Evolutionary conservation across 1,140 invertebrate species (phyloP).

Genomic region (Macrobrachium rosenbergii): DNA sequence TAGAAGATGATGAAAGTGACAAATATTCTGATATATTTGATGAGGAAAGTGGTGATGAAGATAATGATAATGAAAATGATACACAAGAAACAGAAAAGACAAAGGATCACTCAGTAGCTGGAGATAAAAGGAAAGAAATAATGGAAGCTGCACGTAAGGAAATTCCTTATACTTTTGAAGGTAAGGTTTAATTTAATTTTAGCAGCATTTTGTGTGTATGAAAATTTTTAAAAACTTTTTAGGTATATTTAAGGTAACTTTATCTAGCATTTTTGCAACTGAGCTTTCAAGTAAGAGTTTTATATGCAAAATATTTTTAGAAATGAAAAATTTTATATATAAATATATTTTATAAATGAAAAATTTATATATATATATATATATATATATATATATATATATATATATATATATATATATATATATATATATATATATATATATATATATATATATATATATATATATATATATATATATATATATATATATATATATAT

Average conservation of each 20-base stretch:
- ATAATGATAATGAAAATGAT: slow-evolving; percentile 44
- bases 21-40: slow-evolving; percentile 29
- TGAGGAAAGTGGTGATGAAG: slow-evolving; percentile 53
- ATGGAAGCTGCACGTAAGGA: slow-evolving; percentile 77
- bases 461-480: no score
- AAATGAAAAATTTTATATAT: no score
- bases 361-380: background rate
- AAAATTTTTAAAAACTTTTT: no score
- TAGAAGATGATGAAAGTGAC: slow-evolving; percentile 26
- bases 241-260: no score
- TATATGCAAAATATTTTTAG: no score
- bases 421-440: no score
- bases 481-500: no score
- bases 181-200: slow-evolving; percentile 65
- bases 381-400: no score
- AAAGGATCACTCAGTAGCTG: slow-evolving; percentile 67
- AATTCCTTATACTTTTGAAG: slow-evolving; percentile 79
- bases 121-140: slow-evolving; percentile 71
- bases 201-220: background rate
- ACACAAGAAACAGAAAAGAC: slow-evolving; percentile 32
- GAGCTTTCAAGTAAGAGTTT: no score
- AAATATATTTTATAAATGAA: background rate
- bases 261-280: no score
- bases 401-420: no score
- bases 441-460: no score